Evolutionary conservation across 2,113 vertebrate species (phyloP).

Genomic region (Sapajus apella): DNA sequence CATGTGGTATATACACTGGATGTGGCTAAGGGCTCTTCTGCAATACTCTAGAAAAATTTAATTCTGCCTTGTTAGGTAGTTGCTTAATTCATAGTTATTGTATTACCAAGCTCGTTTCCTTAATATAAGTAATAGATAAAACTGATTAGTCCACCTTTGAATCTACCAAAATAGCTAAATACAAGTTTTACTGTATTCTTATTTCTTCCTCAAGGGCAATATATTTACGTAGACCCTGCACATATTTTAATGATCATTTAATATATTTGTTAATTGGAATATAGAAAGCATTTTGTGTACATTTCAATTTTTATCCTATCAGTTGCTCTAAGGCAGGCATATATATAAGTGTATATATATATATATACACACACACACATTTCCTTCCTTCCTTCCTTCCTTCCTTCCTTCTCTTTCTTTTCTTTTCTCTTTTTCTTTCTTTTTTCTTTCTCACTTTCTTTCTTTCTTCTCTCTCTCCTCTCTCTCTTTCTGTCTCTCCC

Average conservation of each 20-base stretch:
- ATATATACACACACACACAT: no score
- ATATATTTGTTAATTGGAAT: neutral
- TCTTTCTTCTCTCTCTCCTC: no score
- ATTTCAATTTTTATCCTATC: neutral
- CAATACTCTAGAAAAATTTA: neutral
- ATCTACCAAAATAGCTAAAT: neutral
- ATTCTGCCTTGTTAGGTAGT: neutral
- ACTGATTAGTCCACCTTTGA: neutral
- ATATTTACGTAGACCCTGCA: neutral
- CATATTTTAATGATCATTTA: neutral
- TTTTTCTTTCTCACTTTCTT: fast-evolving
- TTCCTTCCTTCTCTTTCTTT: no score
- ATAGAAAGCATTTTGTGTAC: neutral
- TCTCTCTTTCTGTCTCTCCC: no score
- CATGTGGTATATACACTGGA: fast-evolving
- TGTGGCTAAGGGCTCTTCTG: neutral
- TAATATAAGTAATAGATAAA: neutral
- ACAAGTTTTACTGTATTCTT: neutral
- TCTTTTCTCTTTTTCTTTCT: no score
- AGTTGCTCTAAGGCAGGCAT: neutral
- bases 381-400: no score
- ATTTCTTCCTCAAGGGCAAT: neutral
- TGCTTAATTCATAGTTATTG: neutral
- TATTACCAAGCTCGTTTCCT: neutral
- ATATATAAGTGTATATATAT: no score